These are phyloP conservation scores for Spinus pinus DNA, from an alignment of 2,797 vertebrate species.

Conservation along the genomic window DNA sequence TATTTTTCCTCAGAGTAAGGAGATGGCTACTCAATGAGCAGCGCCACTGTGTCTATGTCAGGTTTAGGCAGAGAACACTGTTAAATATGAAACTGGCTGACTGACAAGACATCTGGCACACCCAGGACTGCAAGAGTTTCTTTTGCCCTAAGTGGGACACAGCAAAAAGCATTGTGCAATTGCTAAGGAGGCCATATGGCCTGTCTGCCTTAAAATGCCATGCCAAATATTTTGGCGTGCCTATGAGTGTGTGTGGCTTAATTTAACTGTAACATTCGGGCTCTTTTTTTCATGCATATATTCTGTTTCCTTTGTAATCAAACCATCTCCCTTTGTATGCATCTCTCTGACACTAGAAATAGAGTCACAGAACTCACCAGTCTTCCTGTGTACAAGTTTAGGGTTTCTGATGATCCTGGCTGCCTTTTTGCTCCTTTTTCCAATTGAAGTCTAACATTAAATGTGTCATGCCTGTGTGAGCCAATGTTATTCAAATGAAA, in stretches of 20 bases:
- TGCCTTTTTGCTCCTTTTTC: background rate
- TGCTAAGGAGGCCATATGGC: background rate
- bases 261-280: background rate
- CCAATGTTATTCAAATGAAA: background rate
- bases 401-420: background rate
- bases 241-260: background rate
- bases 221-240: background rate
- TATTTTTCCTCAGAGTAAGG: background rate
- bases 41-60: background rate
- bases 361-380: background rate
- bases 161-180: background rate
- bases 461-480: background rate
- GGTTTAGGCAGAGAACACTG: background rate
- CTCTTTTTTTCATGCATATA: background rate
- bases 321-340: background rate
- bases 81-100: conserved; percentile 14
- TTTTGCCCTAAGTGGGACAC: conserved; percentile 2
- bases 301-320: background rate
- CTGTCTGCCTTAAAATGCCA: background rate
- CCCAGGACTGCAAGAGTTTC: background rate
- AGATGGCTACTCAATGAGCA: background rate
- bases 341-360: background rate
- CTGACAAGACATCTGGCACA: conserved; percentile 36
- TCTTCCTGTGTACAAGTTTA: background rate
- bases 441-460: background rate